Base-by-base conservation (phyloP, 2,113 vertebrate genomes). In the Hemichromis elongatus region DNA sequence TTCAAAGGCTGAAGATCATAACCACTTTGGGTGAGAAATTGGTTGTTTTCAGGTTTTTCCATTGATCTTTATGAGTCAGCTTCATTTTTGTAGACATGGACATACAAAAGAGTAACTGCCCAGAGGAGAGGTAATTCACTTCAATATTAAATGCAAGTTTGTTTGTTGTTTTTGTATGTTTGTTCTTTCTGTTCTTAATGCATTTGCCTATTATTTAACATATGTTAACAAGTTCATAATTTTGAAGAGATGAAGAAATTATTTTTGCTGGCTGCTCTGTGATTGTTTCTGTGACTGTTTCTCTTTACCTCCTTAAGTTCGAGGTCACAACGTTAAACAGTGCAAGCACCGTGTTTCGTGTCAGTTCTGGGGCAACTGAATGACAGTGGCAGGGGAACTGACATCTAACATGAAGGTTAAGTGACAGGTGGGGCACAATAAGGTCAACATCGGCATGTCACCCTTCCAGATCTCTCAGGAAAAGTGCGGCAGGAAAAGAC, bases 391-490 rank as follows among this genome's bases (percentile, higher is more conserved):
- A 91, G 89, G 93, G 88, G 92, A 93, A 91, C 92, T 89, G 94
- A 95, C 94, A 94, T 95, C 93, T 94, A 95, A 95, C 94, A 94
- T 92, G 94, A 90, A 95, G 95, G 95, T 96, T 95, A 96, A 96
- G 95, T 96, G 95, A 96, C 95, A 96, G 90, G 88, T 91, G 85
- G 95, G 95, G 95, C 95, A 95, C 94, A 91, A 88, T 87, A 91
- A 94, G 95, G 95, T 96, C 95, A 96, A 85, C 92, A 83, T 92
- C 89, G 77, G 86, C 92, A 88, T 89, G 94, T 94, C 95, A 90
- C 92, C 94, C 94, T 94, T 92, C 92, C 94, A 95, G 93, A 95
- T 94, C 93, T 93, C 93, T 95, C 93, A 92, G 90, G 89, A 94
- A 88, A 86, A 90, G 90, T 92, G 92, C 87, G 85, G 91, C 93